Conservation (phyloP, 2,888 invertebrate species). For the Eupsilia transversa region DNA sequence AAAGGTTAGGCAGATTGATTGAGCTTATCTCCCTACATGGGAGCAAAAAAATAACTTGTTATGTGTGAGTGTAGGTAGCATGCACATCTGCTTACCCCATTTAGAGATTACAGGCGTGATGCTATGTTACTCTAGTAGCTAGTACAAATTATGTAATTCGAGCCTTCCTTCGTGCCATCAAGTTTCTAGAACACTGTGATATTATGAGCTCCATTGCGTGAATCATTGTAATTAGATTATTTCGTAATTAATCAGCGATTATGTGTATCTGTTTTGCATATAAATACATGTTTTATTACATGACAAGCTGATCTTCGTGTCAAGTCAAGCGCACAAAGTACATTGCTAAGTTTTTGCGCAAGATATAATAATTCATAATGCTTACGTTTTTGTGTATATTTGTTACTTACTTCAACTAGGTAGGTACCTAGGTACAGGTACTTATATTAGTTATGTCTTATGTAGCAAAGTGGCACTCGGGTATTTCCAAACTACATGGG, state of each 20-base stretch:
- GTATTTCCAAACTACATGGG: background rate
- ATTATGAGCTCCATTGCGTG: slow-evolving; percentile 39
- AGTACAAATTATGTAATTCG: slow-evolving; percentile 30
- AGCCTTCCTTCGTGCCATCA: slow-evolving; percentile 41
- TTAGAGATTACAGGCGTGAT: background rate
- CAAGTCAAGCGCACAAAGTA: slow-evolving; percentile 39
- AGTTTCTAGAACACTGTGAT: slow-evolving; percentile 38
- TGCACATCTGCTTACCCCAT: background rate
- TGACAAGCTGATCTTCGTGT: slow-evolving; percentile 43
- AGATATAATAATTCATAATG: slow-evolving; percentile 7
- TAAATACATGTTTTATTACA: slow-evolving; percentile 30
- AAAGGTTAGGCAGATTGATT: background rate
- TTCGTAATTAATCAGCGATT: slow-evolving; percentile 51
- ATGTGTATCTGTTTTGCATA: slow-evolving; percentile 54
- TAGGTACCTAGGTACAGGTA: background rate
- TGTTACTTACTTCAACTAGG: slow-evolving; percentile 6
- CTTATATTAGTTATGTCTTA: no score
- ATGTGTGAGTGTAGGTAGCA: background rate
- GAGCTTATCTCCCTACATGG: background rate
- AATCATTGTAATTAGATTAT: slow-evolving; percentile 38
- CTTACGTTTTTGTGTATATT: slow-evolving; percentile 24
- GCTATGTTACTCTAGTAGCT: background rate
- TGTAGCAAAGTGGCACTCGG: background rate
- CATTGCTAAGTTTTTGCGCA: slow-evolving; percentile 42
- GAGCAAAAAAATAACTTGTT: background rate